Percentiles rank a stretch among this genome's conserved stretches.
These are phyloP conservation scores for Halocynthia aurantium DNA, from an alignment of 23 tunicate genomes.

Conservation along the genomic window DNA sequence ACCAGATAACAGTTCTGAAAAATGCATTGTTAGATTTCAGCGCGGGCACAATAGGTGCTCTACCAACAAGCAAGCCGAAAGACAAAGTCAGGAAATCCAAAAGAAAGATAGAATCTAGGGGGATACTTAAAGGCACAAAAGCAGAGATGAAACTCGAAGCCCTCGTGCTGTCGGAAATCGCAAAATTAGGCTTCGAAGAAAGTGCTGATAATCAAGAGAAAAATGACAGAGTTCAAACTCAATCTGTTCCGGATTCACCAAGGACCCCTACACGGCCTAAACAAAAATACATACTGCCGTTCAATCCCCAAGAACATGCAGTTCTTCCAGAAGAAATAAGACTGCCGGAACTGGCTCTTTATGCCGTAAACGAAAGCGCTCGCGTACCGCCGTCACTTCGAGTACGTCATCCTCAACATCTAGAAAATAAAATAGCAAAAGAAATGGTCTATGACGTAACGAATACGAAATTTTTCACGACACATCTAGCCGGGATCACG, in stretches of 20 bases:
- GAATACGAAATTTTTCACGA: slow-evolving; percentile 53
- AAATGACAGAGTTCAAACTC: background rate
- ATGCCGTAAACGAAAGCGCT: slow-evolving; percentile 12
- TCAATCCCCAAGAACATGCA: background rate
- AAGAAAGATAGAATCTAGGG: background rate
- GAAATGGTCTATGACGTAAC: slow-evolving; percentile 12
- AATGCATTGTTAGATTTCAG: slow-evolving; percentile 66
- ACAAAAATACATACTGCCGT: background rate
- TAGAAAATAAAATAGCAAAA: background rate
- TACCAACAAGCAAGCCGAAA: slow-evolving; percentile 19
- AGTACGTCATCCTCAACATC: background rate
- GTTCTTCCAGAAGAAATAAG: slow-evolving; percentile 52
- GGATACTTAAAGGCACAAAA: slow-evolving; percentile 1
- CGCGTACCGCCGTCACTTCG: slow-evolving; percentile 46
- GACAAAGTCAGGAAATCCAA: background rate
- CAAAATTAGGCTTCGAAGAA: background rate
- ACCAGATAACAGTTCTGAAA: slow-evolving; percentile 26
- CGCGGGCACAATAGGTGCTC: slow-evolving; percentile 51
- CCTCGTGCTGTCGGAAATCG: slow-evolving; percentile 20
- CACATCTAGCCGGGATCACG: slow-evolving; percentile 75
- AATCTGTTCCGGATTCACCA: background rate
- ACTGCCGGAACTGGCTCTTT: slow-evolving; percentile 73
- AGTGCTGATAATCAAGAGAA: background rate
- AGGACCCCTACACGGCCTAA: slow-evolving; percentile 4
- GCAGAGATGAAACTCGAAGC: slow-evolving; percentile 21